Evolutionary conservation across 2,113 vertebrate genomes (phyloP).

Genomic region (Herpailurus yagouaroundi): DNA sequence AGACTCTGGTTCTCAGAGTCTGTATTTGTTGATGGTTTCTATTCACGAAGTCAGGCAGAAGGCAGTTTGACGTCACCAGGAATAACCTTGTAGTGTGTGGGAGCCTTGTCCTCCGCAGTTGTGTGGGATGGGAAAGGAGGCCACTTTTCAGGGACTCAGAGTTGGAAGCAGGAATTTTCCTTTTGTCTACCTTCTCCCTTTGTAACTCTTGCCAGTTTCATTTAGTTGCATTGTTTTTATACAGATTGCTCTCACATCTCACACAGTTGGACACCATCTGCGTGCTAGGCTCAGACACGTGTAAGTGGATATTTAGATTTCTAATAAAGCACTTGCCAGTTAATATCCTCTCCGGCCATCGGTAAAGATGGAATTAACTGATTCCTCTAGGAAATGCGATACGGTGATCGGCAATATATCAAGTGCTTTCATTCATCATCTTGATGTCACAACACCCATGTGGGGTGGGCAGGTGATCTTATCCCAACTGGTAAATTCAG

Average conservation of each 20-base stretch:
- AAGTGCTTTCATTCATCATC: neutral
- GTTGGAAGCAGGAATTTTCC: conserved; percentile 43
- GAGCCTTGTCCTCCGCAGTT: conserved; percentile 63
- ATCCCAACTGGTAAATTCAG: neutral
- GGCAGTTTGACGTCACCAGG: conserved; percentile 42
- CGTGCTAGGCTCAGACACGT: conserved; percentile 26
- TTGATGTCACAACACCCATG: neutral
- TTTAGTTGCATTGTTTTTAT: conserved; percentile 50
- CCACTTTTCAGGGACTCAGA: conserved; percentile 30
- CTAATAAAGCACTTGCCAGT: conserved; percentile 20
- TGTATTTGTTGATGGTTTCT: conserved; percentile 78
- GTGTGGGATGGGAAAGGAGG: conserved; percentile 41
- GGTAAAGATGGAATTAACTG: conserved; percentile 8
- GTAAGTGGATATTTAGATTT: conserved; percentile 31
- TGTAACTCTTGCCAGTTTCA: neutral
- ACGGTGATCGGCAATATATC: neutral
- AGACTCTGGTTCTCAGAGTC: conserved; percentile 41
- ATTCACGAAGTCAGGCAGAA: conserved; percentile 60
- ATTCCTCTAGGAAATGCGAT: neutral
- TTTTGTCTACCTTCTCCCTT: conserved; percentile 34
- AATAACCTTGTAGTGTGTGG: conserved; percentile 70
- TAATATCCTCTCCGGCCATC: conserved; percentile 34
- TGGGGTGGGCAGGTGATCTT: neutral
- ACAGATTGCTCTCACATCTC: neutral
- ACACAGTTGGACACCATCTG: conserved; percentile 31